Conservation (phyloP, 2,113 vertebrate genomes). For the Isichthys henryi region DNA sequence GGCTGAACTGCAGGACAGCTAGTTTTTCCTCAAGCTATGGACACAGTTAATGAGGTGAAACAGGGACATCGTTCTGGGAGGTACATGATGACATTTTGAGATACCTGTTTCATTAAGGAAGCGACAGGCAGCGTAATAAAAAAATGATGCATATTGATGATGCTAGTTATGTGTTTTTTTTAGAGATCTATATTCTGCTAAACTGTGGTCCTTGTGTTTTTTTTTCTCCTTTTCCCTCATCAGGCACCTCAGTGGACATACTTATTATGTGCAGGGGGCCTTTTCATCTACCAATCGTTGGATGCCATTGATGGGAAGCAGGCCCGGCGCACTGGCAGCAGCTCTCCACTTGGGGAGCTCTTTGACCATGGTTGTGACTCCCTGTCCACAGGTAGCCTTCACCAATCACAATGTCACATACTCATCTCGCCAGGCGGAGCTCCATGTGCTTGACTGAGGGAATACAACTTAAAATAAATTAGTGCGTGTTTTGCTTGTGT, state of each 20-base stretch:
- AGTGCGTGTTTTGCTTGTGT: not conserved
- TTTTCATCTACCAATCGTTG: conserved; percentile 83
- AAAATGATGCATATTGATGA: not conserved
- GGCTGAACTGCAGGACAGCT: not conserved
- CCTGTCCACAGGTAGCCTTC: conserved; percentile 70
- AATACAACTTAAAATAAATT: not conserved
- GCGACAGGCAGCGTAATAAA: not conserved
- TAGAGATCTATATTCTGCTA: not conserved
- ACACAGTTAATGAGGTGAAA: not conserved
- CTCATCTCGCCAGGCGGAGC: not conserved
- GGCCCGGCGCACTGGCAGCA: conserved; percentile 79
- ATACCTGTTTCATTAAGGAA: not conserved
- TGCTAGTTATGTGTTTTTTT: not conserved
- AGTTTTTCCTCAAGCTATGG: not conserved
- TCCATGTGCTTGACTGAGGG: not conserved
- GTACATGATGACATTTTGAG: not conserved
- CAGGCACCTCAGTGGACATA: conserved; percentile 81
- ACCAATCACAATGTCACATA: not conserved
- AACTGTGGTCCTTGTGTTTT: not conserved
- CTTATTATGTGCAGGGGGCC: conserved; percentile 72
- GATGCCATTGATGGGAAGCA: conserved; percentile 85
- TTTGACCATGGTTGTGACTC: conserved; percentile 89
- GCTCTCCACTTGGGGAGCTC: conserved; percentile 76
- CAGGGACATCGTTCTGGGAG: not conserved
- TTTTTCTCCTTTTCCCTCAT: not conserved